phyloP scores from a whole-genome alignment of 2,113 vertebrate genomes.

The Elgaria multicarinata region DNA sequence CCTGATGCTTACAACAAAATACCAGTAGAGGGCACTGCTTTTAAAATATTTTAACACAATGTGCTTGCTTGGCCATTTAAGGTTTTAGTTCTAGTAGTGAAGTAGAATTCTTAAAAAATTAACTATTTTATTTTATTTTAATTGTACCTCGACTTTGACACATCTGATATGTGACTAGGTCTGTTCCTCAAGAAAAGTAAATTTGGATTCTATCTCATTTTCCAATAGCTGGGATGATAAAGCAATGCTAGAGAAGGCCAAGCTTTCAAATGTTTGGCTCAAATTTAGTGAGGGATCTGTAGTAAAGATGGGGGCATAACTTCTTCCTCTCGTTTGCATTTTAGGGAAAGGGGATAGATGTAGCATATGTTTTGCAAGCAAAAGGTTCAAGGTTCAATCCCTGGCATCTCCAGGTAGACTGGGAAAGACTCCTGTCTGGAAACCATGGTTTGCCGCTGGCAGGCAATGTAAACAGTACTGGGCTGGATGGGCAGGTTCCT shows the following conservation, averaged over 20 bases:
- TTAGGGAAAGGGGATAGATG: not conserved
- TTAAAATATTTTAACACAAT: constrained; percentile 1
- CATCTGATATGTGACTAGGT: accelerated
- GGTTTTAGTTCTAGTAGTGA: not conserved
- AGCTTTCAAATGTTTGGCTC: not conserved
- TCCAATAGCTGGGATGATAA: constrained; percentile 6
- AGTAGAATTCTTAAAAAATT: not conserved
- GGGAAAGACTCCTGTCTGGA: not conserved
- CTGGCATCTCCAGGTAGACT: not conserved
- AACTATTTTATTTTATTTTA: not conserved
- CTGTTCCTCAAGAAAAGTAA: not conserved
- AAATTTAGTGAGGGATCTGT: not conserved
- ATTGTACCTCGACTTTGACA: accelerated
- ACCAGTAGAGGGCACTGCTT: constrained; percentile 73
- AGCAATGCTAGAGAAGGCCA: not conserved
- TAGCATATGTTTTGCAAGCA: not conserved
- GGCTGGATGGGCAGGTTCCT: not conserved
- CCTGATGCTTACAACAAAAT: not conserved
- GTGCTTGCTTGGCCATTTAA: not conserved
- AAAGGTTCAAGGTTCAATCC: not conserved
- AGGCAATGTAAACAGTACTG: not conserved
- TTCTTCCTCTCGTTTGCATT: not conserved
- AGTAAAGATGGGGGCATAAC: not conserved
- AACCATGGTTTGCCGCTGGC: not conserved
- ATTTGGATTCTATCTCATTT: not conserved